Evolutionary conservation across 2,113 vertebrate species (phyloP).

Genomic region (Nibea albiflora): DNA sequence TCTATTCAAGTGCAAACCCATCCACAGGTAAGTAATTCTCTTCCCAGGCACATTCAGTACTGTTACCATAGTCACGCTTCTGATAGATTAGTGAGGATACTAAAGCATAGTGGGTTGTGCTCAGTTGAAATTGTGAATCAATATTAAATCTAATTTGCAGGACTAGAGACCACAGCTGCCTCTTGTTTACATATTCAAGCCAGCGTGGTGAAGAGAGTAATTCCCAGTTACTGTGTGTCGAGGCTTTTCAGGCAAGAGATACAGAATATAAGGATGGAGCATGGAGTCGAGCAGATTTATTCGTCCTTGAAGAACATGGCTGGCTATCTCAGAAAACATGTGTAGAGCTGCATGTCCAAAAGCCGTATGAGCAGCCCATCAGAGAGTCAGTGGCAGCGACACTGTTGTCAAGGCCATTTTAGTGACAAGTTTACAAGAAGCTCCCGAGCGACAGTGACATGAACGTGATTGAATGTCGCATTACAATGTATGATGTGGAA

Average conservation of each 20-base stretch:
- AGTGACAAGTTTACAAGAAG: slow-evolving; percentile 72
- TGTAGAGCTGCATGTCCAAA: slow-evolving; percentile 58
- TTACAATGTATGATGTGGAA: slow-evolving; percentile 63
- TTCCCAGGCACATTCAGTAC: slow-evolving; percentile 54
- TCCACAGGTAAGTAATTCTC: slow-evolving; percentile 61
- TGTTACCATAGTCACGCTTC: slow-evolving; percentile 63
- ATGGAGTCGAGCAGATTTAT: slow-evolving; percentile 54
- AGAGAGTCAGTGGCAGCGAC: slow-evolving; percentile 51
- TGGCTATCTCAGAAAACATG: slow-evolving; percentile 63
- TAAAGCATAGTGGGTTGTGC: slow-evolving; percentile 50
- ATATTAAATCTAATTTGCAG: slow-evolving; percentile 80
- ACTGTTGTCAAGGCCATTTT: slow-evolving; percentile 66
- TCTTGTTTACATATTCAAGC: slow-evolving; percentile 76
- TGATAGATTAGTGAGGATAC: slow-evolving; percentile 41
- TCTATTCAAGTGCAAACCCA: slow-evolving; percentile 40
- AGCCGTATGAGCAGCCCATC: slow-evolving; percentile 59
- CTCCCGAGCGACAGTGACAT: slow-evolving; percentile 64
- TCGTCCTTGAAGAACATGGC: slow-evolving; percentile 70
- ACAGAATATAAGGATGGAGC: slow-evolving; percentile 23
- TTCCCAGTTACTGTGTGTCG: slow-evolving; percentile 66
- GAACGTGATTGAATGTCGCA: slow-evolving; percentile 69
- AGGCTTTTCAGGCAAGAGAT: slow-evolving; percentile 50
- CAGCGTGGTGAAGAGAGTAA: slow-evolving; percentile 58
- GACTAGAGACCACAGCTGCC: slow-evolving; percentile 66
- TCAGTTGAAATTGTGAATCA: slow-evolving; percentile 67